Evolutionary conservation across 2,888 invertebrate species (phyloP), one percentile per base, ranked within the genome.

Genomic region (Drosophila acutilabella): DNA sequence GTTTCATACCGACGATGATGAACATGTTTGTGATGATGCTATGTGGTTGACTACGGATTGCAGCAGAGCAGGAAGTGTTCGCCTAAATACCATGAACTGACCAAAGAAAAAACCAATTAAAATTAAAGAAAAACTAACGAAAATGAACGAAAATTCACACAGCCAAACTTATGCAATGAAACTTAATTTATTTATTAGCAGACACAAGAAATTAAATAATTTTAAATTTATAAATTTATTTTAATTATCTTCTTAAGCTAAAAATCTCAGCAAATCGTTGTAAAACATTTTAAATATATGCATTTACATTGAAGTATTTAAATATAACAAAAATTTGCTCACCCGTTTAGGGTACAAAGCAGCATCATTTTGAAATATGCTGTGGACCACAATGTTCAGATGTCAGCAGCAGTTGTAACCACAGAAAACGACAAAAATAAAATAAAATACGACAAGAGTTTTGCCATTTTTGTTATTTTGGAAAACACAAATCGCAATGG

Each of bases 351-450:
- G 38, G 36, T 57, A 64, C 1, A 23, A 23, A 23, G 23, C 23
- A 36, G 11, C n/a, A 71, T 62, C 57, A 42, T 61, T 70, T 77
- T 62, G 51, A 59, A 64, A 58, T 61, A 57, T 68, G 50, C 42
- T 57, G 38, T 44, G 65, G 64, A 74, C 86, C 86, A 47, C 88
- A 78, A 71, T 52, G 66, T 51, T 41, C 45, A 56, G 67, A 73
- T 74, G 84, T 79, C 84, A 75, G 66, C 64, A 66, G 59, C 87
- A 87, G 79, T 74, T 62, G 41, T 59, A 74, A 84, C 89, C 85
- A 68, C 79, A 79, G 23, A 23, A 30, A 30, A 30, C 7, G 30
- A 30, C 2, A 30, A 30, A 30, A 30, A 30, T 30, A 64, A 75
- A 78, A 66, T 44, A 54, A 58, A 40, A 51, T 51, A 23, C 30